Base-by-base conservation (phyloP, 2,113 vertebrate species). In the Echinops telfairi region DNA sequence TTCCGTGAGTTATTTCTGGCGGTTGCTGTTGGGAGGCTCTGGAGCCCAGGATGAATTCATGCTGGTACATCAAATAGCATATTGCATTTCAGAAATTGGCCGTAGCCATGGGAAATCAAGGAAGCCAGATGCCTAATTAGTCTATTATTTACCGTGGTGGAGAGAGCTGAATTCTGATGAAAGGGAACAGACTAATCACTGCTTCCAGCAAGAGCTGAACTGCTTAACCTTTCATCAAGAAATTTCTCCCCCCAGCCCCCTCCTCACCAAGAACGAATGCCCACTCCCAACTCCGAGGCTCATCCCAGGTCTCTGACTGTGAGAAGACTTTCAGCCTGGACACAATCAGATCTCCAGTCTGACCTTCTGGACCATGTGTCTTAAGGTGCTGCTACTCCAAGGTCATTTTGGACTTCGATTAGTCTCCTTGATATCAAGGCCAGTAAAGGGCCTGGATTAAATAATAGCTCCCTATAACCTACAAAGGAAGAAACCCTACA, bases 61-160 rank as follows among this genome's bases (percentile, higher is more conserved):
- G 90, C 90, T 97, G 89, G 76, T 96, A 93, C 96, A 97, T 97
- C 92, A 96, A 97, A 97, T 94, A 95, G 95, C 96, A 96, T 81
- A 78, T 81, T 97, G 95, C 95, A 90, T 96, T 96, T 97, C 97
- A 97, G 96, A 96, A 98, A 92, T 93, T 93, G 96, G 95, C 94
- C 88, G 93, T 97, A 97, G 95, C 98, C 96, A 95, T 96, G 96
- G 97, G 97, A 98, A 95, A 82, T 64, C 90, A 96, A 97, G 97
- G 91, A 96, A 98, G 96, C 94, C 97, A 98, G 97, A 98, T 98
- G 97, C 97, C 97, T 98, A 97, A 98, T 98, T 98, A 97, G 96
- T 90, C 97, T 57, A 97, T 98, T 98, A 98, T 98, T 98, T 98
- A 95, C 96, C 3, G 3, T 96, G 91, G 92, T 97, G 95, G 96